Evolutionary conservation across 1,140 invertebrate species (phyloP), one percentile per base, ranked within the genome.

Genomic region (Dendrolimus punctatus): DNA sequence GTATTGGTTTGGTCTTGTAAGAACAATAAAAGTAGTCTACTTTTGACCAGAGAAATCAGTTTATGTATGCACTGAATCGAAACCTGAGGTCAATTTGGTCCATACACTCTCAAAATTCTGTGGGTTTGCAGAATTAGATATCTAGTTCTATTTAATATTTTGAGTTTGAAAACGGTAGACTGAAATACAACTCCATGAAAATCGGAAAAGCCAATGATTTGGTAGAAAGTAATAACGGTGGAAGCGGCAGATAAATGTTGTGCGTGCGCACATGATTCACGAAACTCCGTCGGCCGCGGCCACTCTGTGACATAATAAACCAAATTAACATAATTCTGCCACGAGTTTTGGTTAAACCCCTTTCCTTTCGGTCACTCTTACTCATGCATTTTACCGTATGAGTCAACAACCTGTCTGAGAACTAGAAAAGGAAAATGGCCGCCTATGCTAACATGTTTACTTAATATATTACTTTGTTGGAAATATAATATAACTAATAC

Each of bases 181-280:
- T 23, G 23, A 1, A 23, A 23, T 23, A 23, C 23, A 23, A 40
- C 38, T 49, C 40, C 7, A 49, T n/a, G 39, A 40, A 49, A 49
- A 40, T 40, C 8, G 52, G 62, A 45, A 62, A 64, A 66, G 48
- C 41, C 53, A 62, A 51, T 68, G 54, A 49, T 57, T 66, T 68
- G 59, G 72, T 75, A 82, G 82, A 85, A 85, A 85, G 80, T 82
- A 85, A 81, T 85, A 85, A 83, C 77, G 80, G 82, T 80, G 68
- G 66, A 64, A 56, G 59, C 57, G 67, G 68, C 66, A 64, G 61
- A 62, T 69, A 47, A 3, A 10, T n/a, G n/a, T 40, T 44, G 54
- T 59, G 65, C 49, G 65, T 60, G 47, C 41, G 53, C 57, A 62
- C 56, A 68, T 85, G 81, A 85, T 77, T 82, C 81, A 85, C 79